Conservation (phyloP, 2,797 vertebrate species). For the Pangasius mekongensis region DNA sequence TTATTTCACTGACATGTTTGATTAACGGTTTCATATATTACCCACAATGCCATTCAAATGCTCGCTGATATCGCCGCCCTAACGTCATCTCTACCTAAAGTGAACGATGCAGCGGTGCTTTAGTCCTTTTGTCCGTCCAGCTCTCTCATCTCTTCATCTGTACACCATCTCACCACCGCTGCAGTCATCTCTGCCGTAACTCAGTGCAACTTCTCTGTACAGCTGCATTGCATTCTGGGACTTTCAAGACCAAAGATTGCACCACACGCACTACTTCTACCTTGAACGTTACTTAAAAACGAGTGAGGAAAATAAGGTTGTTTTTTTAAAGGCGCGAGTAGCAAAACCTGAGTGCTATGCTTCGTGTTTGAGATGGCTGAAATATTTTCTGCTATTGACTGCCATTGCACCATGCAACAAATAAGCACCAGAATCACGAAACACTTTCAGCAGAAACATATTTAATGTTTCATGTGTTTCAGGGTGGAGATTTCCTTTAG, state of each 20-base stretch:
- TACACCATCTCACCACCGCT: neutral
- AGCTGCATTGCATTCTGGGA: neutral
- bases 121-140: neutral
- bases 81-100: neutral
- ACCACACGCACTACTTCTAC: neutral
- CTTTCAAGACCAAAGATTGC: neutral
- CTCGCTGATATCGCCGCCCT: neutral
- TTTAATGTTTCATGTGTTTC: neutral
- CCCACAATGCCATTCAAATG: neutral
- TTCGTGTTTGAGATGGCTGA: neutral
- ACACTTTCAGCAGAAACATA: neutral
- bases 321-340: neutral
- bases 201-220: neutral
- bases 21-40: neutral
- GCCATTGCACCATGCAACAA: neutral
- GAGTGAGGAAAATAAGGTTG: neutral
- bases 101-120: neutral
- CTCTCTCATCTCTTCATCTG: neutral
- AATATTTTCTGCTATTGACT: neutral
- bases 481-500: neutral
- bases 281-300: neutral
- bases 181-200: neutral
- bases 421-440: neutral
- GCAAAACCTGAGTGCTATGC: neutral
- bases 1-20: neutral